Evolutionary conservation across 2,888 invertebrate genomes (phyloP).

Genomic region (Dicycla oo): DNA sequence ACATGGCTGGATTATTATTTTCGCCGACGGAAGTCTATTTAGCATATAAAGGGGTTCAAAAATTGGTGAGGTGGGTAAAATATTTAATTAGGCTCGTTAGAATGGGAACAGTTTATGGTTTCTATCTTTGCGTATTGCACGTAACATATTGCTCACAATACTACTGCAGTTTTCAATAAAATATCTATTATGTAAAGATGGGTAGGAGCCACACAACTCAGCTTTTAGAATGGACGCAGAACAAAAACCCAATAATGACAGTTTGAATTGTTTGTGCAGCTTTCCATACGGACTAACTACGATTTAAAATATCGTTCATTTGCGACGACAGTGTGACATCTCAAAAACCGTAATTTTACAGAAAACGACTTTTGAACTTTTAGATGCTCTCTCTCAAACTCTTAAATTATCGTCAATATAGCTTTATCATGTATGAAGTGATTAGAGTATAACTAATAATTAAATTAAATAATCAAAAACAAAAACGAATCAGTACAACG

Average conservation of each 20-base stretch:
- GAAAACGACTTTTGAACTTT: no score
- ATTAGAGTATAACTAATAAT: no score
- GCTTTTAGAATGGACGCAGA: conserved; percentile 37
- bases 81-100: conserved; percentile 68
- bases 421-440: no score
- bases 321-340: no score
- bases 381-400: no score
- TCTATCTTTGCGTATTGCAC: conserved; percentile 5
- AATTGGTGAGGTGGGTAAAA: conserved; percentile 69
- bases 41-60: conserved; percentile 77
- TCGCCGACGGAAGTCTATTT: conserved; percentile 73
- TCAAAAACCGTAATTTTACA: no score
- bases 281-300: conserved; percentile 56
- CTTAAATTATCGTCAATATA: no score
- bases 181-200: conserved; percentile 49
- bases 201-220: conserved; percentile 36
- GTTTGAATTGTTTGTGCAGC: conserved; percentile 59
- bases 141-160: conserved; percentile 28
- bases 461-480: no score
- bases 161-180: conserved; percentile 43
- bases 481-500: no score
- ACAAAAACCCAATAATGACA: conserved; percentile 58
- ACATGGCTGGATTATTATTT: conserved; percentile 72
- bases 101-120: conserved; percentile 37
- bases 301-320: conserved; percentile 61